Percentiles rank a stretch among this genome's conserved stretches.
Evolutionary conservation across 2,797 vertebrate species (phyloP).

Genomic region (Lacerta bilineata): DNA sequence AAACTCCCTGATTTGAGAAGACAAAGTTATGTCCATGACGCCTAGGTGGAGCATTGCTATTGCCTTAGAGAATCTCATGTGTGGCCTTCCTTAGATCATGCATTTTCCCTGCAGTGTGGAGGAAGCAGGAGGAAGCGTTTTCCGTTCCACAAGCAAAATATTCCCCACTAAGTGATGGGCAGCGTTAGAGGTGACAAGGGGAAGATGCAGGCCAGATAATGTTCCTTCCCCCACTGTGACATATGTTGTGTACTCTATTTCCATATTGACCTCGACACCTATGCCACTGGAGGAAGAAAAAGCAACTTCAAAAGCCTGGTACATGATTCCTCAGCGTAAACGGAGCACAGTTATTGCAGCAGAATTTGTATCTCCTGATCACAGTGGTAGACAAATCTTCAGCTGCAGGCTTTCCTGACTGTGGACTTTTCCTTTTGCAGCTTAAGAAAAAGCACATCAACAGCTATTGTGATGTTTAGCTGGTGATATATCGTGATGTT

Average conservation of each 20-base stretch:
- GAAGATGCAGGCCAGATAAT: neutral
- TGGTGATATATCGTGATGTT: too few relatives aligned
- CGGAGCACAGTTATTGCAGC: neutral
- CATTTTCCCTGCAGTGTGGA: neutral
- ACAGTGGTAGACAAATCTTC: neutral
- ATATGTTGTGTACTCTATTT: neutral
- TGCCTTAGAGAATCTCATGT: neutral
- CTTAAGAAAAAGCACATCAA: neutral
- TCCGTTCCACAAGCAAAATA: neutral
- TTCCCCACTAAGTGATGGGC: neutral
- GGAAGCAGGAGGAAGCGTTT: neutral
- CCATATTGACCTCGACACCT: neutral
- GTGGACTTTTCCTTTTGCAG: neutral
- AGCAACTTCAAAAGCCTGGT: neutral
- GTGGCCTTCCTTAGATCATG: neutral
- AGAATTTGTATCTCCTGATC: neutral
- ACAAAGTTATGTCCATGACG: neutral
- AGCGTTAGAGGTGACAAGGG: neutral
- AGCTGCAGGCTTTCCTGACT: too few relatives aligned
- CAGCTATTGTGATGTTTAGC: neutral
- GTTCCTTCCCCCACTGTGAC: neutral
- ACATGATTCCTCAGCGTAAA: neutral
- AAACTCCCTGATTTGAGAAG: slow-evolving; percentile 10
- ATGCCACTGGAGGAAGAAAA: neutral
- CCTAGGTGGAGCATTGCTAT: neutral